These are phyloP conservation scores for Hyalella azteca DNA, from an alignment of 2,888 invertebrate species.

Conservation along the genomic window DNA sequence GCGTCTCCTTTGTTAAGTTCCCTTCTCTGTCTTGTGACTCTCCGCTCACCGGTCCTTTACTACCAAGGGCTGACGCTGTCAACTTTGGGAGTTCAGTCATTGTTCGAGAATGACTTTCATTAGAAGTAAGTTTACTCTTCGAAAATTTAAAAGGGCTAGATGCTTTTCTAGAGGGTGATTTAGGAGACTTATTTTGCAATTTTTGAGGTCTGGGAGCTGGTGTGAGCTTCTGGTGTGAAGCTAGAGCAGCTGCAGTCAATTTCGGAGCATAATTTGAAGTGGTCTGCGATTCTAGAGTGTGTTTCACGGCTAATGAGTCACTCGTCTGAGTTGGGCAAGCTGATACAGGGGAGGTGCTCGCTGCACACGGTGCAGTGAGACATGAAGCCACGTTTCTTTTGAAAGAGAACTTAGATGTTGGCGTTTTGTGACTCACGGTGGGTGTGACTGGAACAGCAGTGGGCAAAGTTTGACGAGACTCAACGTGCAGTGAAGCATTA, in stretches of 20 bases:
- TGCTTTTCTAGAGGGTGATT: not conserved
- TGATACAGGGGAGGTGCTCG: not conserved
- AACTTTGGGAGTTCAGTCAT: not conserved
- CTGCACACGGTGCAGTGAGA: not conserved
- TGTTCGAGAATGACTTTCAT: not conserved
- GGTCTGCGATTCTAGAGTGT: not conserved
- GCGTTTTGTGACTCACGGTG: not conserved
- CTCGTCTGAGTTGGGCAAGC: not conserved
- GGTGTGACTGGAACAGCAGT: not conserved
- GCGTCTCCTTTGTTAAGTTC: not conserved
- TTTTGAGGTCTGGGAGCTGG: not conserved
- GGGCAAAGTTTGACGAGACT: not conserved
- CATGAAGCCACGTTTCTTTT: not conserved
- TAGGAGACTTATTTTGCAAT: conserved; percentile 3
- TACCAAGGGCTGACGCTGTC: not conserved
- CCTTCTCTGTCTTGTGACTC: not conserved
- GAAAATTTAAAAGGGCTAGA: not conserved
- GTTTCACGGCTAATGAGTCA: not conserved
- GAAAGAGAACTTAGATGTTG: conserved; percentile 1
- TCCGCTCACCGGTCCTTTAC: not conserved
- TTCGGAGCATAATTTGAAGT: not conserved
- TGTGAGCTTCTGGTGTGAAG: not conserved
- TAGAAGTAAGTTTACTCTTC: not conserved
- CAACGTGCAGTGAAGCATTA: not conserved
- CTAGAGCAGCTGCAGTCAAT: not conserved